Evolutionary conservation across 2,797 vertebrate species (phyloP), one percentile per base, ranked within the genome.

Genomic region (Mormyrus proboscirostris): DNA sequence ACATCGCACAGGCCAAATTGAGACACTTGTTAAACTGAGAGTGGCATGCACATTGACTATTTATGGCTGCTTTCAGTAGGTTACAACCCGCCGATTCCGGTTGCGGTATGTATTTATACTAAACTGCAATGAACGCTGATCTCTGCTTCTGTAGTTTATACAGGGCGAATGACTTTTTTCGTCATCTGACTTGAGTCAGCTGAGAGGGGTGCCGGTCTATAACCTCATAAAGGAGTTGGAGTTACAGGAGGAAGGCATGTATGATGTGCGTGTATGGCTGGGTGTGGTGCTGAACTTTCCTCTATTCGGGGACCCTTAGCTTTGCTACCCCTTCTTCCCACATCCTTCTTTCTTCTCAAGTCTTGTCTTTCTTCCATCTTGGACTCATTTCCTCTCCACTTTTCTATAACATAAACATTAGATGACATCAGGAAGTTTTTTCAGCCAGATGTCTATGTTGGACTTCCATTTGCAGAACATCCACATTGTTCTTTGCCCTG

Each of bases 291-390:
- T 85, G 4, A 3, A 12, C 9, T 14, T 51, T 29, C 73, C 14
- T 50, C n/a, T 50, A 22, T 29, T 29, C 47, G 2, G 41, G 9
- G 49, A 22, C 44, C 25, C 83, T 10, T 22, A 51, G 1, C 41
- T 44, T 16, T 25, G 41, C 25, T 49, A 22, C 8, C 6, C n/a
- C n/a, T 29, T 25, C 22, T 29, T 69, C 62, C 29, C 10, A 38
- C 65, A 73, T 84, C 82, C 47, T 7, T 50, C 47, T 50, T 84
- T 84, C 82, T 84, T 84, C 82, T 84, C 82, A 84, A 9, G 47
- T 50, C 19, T n/a, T 49, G n/a, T 25, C n/a, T 51, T 12, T 49
- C 10, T 22, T 85, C 49, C 50, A 51, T 51, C 69, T 76, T 76
- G 10, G n/a, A 50, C 49, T 51, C 49, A 29, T 85, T 50, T 85